Base-by-base conservation (phyloP, 2,888 invertebrate species). In the Pammene aurita region DNA sequence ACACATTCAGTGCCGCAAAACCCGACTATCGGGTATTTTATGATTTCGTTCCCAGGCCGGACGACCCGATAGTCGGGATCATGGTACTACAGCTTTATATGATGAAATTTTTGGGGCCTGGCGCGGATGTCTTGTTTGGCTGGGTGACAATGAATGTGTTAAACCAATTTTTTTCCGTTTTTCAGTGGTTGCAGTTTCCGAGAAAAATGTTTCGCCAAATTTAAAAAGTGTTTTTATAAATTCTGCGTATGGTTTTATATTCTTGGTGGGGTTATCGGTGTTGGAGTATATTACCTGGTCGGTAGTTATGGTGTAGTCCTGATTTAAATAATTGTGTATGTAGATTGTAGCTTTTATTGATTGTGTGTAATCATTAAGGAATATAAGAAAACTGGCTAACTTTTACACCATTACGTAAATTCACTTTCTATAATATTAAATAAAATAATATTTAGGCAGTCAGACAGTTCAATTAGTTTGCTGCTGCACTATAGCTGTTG, bases 211-310 rank as follows among this genome's bases (percentile, higher is more conserved):
- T 34, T 4, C 0, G 7, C 46, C 11, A 60, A 46, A 60, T 34
- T 44, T 34, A 60, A 60, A 60, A 60, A 46, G 26, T 14, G 1
- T 7, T 46, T 14, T 14, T 46, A 14, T 26, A 60, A 46, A 46
- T 60, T 14, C 44, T 60, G 58, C 46, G 34, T 46, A 9, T 60
- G 44, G 44, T 46, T 60, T 34, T 60, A 60, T 14, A 5, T 60
- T 10, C 0, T 60, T n/a, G n/a, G 44, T n/a, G 7, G 10, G 34
- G 5, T 7, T 9, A 14, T 48, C 16, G 38, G n/a, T 18, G 0
- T 9, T 55, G 18, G 35, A 38, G 2, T 48, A 42, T 41, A 16
- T 41, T 58, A 48, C 18, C 9, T 50, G 9, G 9, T 58, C 14
- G 48, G 26, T 14, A 0, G 11, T 6, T 52, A 26, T 26, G 26